Conservation (phyloP, 2,888 invertebrate genomes). For the Drosophila putrida region DNA sequence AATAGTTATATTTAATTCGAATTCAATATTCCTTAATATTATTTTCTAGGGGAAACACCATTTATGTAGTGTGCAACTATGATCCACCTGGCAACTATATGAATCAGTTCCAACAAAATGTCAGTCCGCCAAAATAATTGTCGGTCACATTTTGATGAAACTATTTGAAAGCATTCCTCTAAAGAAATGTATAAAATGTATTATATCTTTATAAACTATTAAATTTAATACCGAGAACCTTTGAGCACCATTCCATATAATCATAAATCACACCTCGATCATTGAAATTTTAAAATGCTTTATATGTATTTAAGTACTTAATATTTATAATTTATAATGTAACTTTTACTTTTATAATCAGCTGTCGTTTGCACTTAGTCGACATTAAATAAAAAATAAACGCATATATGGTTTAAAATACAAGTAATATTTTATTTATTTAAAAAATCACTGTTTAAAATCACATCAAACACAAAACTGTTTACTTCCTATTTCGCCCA, state of each 20-base stretch:
- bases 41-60: constrained; percentile 44
- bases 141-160: too few species aligned
- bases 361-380: too few species aligned
- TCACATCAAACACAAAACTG: constrained; percentile 47
- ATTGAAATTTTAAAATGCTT: not conserved
- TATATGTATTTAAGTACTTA: not conserved
- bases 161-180: not conserved
- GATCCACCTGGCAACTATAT: constrained; percentile 65
- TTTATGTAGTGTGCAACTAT: constrained; percentile 69
- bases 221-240: not conserved
- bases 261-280: not conserved
- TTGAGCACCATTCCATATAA: not conserved
- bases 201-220: not conserved
- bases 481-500: not conserved
- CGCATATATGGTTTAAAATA: not conserved
- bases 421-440: constrained; percentile 32
- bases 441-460: constrained; percentile 52
- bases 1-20: too few species aligned
- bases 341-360: too few species aligned
- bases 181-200: not conserved
- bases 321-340: too few species aligned
- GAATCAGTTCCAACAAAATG: constrained; percentile 49
- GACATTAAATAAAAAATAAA: too few species aligned
- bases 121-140: constrained; percentile 18
- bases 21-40: too few species aligned